Conservation (phyloP, 2,113 vertebrate species). For the Picathartes gymnocephalus region DNA sequence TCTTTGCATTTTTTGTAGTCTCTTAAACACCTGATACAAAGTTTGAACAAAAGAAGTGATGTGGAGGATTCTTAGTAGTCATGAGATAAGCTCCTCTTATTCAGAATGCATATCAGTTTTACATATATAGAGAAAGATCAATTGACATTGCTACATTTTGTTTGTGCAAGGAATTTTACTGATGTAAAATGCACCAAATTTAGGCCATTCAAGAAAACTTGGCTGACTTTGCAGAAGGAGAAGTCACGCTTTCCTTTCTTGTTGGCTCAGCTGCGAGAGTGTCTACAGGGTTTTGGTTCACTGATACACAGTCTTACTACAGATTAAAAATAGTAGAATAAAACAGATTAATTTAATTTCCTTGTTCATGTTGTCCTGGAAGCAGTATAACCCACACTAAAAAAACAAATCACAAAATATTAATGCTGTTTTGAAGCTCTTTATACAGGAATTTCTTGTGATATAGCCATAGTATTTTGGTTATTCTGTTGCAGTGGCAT, state of each 20-base stretch:
- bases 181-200: not conserved
- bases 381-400: not conserved
- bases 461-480: not conserved
- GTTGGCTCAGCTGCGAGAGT: not conserved
- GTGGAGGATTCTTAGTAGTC: not conserved
- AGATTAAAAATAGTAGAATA: not conserved
- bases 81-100: not conserved
- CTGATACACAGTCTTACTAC: not conserved
- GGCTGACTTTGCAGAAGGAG: not conserved
- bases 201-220: not conserved
- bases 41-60: not conserved
- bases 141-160: not conserved
- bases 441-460: not conserved
- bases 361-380: not conserved
- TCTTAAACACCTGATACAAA: not conserved
- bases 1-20: not conserved
- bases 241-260: not conserved
- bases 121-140: not conserved
- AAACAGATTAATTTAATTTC: not conserved
- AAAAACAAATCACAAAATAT: not conserved
- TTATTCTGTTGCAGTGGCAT: not conserved
- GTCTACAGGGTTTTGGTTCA: not conserved
- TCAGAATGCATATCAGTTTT: not conserved
- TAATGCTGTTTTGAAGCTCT: not conserved
- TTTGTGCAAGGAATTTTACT: not conserved